Base-by-base conservation (phyloP, 2,888 invertebrate species). In the Amiota minor region DNA sequence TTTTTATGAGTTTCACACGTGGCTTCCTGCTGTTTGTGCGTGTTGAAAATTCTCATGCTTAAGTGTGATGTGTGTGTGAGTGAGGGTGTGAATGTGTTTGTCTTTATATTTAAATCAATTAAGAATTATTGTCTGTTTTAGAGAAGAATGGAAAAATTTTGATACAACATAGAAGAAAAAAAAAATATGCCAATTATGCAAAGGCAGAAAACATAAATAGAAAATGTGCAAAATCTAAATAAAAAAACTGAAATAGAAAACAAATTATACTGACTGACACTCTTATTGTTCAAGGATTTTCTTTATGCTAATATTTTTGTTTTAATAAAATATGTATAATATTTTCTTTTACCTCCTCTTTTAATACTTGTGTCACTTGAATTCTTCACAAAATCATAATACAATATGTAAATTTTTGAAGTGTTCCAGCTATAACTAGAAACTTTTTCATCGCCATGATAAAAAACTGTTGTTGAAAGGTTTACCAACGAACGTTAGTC, bases 331-430 rank as follows among this genome's bases (percentile, higher is more conserved):
- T 35, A 35, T 35, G 35, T 35, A 35, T 6, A 35, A 35, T 35
- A 35, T 35, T 14, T 53, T 46, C 18, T 46, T 59, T 65, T 62
- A 46, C 2, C n/a, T 45, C 46, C 45, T 62, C 49, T 9, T 65
- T 14, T 49, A n/a, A 49, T 59, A 16, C 18, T 20, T 64, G 61
- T 16, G 8, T n/a, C 46, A 46, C 53, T 53, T 53, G 46, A 65
- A 68, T 16, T 53, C 23, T 68, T 23, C 8, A 35, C 35, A 68
- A 68, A 68, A 68, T 68, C 50, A 50, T 23, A 68, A 68, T 23
- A 23, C 23, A 23, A 23, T 18, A 68, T 68, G 67, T 16, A 68
- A 68, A 68, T 68, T 68, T 65, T 53, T 49, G 8, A 18, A 18
- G 53, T 68, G 67, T 18, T 35, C 35, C 23, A 10, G 23, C 14